Conservation (phyloP, 2,888 invertebrate genomes). For the Drosophila tripunctata region DNA sequence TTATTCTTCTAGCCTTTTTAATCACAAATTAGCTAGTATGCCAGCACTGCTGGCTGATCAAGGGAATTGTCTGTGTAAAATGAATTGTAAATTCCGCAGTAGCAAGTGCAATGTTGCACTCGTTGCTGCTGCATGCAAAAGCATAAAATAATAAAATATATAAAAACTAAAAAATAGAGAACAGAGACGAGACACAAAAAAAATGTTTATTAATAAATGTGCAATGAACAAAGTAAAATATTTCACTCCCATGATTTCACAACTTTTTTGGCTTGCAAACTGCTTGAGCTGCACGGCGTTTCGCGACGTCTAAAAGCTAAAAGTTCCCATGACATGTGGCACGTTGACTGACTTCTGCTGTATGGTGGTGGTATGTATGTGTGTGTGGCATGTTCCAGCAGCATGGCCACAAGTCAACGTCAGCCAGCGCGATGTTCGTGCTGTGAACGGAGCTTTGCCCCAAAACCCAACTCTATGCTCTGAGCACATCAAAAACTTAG, state of each 20-base stretch:
- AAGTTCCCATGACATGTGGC: constrained; percentile 75
- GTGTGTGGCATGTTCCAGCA: constrained; percentile 28
- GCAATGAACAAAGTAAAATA: constrained; percentile 71
- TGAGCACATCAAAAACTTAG: constrained; percentile 65
- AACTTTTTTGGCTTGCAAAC: constrained; percentile 53
- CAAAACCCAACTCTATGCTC: constrained; percentile 16
- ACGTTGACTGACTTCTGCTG: constrained; percentile 43
- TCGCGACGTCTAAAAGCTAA: constrained; percentile 58
- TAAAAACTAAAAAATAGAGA: constrained; percentile 11
- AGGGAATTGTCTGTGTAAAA: constrained; percentile 53
- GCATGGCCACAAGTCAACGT: constrained; percentile 64
- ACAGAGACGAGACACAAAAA: no score
- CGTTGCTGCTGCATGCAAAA: constrained; percentile 23
- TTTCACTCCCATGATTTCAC: constrained; percentile 75
- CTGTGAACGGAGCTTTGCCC: constrained; percentile 23
- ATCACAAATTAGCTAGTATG: not conserved
- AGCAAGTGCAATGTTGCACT: constrained; percentile 33
- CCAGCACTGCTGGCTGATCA: not conserved
- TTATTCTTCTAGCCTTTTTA: no score
- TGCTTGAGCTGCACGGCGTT: constrained; percentile 39
- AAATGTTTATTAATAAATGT: constrained; percentile 71
- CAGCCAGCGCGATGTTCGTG: constrained; percentile 32
- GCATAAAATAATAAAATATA: constrained; percentile 11
- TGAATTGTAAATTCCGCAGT: constrained; percentile 59
- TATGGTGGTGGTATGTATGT: not conserved